A percentile compares a stretch with the other conserved stretches of the same genome.
These are phyloP conservation scores for Zaprionus lachaisei DNA, from an alignment of 1,140 invertebrate species.

Conservation along the genomic window DNA sequence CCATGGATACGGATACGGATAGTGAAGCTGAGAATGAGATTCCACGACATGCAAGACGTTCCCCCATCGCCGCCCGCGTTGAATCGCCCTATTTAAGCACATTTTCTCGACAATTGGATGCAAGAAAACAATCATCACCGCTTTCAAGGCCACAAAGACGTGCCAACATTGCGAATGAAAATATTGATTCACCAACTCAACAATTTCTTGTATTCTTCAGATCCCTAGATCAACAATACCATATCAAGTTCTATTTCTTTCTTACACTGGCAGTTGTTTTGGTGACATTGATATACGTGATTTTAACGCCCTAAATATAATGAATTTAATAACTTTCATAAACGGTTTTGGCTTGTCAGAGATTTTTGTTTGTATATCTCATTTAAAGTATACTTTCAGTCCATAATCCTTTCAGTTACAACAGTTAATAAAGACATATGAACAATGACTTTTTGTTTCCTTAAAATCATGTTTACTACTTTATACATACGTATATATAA, in stretches of 20 bases:
- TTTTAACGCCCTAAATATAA: constrained; percentile 47
- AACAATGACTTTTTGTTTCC: too few species aligned
- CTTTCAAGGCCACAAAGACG: constrained; percentile 44
- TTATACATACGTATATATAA: background rate
- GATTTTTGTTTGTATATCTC: constrained; percentile 1
- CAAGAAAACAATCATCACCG: constrained; percentile 30
- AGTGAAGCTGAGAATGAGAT: constrained; percentile 53
- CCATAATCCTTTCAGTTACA: background rate
- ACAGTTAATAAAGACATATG: background rate
- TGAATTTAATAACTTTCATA: background rate
- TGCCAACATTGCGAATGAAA: background rate
- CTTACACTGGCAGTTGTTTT: constrained; percentile 50
- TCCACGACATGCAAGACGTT: background rate
- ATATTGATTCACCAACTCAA: constrained; percentile 20
- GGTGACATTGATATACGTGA: constrained; percentile 64
- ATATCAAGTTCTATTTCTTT: constrained; percentile 64
- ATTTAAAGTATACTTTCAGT: background rate
- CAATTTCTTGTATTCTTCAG: constrained; percentile 47
- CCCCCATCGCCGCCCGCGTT: background rate
- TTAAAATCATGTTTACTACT: background rate
- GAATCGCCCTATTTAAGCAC: constrained; percentile 50
- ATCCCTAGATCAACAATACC: constrained; percentile 62
- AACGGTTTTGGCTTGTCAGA: background rate
- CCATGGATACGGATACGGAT: constrained; percentile 59
- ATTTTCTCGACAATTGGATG: constrained; percentile 33